Evolutionary conservation across 2,888 invertebrate genomes (phyloP), one percentile per base, ranked within the genome.

Genomic region (Pyrrhia umbra): DNA sequence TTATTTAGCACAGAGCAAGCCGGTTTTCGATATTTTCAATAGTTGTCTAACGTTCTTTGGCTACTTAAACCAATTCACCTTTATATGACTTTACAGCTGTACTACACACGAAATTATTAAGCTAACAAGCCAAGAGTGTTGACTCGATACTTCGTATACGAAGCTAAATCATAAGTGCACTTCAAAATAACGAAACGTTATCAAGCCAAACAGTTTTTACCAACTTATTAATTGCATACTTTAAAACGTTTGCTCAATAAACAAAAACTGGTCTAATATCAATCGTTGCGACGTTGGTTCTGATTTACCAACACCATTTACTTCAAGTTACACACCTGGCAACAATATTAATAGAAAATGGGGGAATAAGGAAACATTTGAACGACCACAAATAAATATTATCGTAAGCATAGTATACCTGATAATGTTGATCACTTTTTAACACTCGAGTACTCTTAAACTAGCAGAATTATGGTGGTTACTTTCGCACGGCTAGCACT

Each of bases 301-400:
- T 82, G 79, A 82, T 85, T 83, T 84, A 82, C 82, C 75, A 85
- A 86, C 72, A 81, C 83, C 80, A 85, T 81, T 84, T 84, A 79
- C 83, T 80, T 79, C n/a, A 82, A 68, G 64, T 72, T 75, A 78
- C 80, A 83, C 88, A 89, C 88, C 88, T 90, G 88, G 87, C 82
- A 73, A 61, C 74, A 82, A 85, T 85, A 88, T 88, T 83, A 80
- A 85, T 84, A 85, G 84, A 82, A 64, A 73, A 56, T 16, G 45
- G 37, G 49, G 23, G 62, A 46, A 37, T 60, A 61, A 10, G 39
- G 37, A 65, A 46, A 60, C 63, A 56, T 55, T 58, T 47, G 20
- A 50, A 15, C 37, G 43, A 59, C 59, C 59, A 65, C 43, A 66
- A 63, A 68, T 57, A 50, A 64, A 64, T 47, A 58, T 65, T 65